phyloP scores from a whole-genome alignment of 2,888 invertebrate species.

The Drosophila recens region DNA sequence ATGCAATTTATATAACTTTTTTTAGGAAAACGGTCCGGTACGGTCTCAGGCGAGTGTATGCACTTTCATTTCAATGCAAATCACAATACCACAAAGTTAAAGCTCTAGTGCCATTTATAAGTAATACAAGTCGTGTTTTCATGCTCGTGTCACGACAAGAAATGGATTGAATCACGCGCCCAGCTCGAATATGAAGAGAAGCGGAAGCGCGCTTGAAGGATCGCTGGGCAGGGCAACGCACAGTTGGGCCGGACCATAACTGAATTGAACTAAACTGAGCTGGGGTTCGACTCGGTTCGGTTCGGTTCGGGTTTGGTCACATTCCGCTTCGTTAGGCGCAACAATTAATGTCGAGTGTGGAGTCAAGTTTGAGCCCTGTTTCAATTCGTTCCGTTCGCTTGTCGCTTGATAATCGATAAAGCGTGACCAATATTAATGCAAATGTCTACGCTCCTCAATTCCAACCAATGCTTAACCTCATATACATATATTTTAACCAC shows the following conservation, averaged over 20 bases:
- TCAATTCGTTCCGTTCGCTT: conserved; percentile 18
- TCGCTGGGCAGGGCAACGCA: conserved; percentile 26
- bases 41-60: no score
- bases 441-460: conserved; percentile 35
- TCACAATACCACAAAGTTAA: no score
- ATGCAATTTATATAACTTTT: no score
- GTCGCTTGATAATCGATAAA: conserved; percentile 67
- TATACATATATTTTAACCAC: neutral
- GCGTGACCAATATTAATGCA: conserved; percentile 74
- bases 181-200: conserved; percentile 1
- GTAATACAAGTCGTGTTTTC: neutral
- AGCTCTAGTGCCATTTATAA: no score
- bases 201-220: conserved; percentile 80
- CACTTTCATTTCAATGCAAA: no score
- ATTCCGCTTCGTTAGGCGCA: conserved; percentile 77
- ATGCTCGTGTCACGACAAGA: neutral
- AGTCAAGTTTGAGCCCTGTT: conserved; percentile 9
- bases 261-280: neutral
- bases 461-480: neutral
- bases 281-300: conserved; percentile 3
- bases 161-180: conserved; percentile 4
- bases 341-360: conserved; percentile 62
- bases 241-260: conserved; percentile 13
- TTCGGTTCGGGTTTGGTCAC: conserved; percentile 54
- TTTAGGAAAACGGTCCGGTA: no score